Conservation (phyloP, 2,113 vertebrate species). For the Pomatostomus ruficeps region DNA sequence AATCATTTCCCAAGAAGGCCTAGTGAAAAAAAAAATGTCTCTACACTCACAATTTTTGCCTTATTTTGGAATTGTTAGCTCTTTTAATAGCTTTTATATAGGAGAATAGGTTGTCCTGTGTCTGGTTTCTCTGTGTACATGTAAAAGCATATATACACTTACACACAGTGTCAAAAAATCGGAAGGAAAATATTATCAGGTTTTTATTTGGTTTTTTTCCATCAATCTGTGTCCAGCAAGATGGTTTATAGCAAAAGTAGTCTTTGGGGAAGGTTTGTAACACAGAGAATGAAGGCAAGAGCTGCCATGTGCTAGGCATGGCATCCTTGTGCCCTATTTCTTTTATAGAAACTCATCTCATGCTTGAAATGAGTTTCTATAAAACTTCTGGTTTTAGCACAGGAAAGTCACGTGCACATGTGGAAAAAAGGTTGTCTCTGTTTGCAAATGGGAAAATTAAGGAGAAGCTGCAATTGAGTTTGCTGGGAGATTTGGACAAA, state of each 20-base stretch:
- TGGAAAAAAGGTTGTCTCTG: not conserved
- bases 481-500: not conserved
- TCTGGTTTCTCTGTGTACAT: not conserved
- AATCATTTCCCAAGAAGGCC: not conserved
- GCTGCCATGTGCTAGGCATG: not conserved
- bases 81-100: not conserved
- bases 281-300: not conserved
- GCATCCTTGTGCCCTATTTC: not conserved
- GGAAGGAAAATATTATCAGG: not conserved
- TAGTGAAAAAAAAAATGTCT: not conserved
- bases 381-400: not conserved
- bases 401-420: rapidly evolving
- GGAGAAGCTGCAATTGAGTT: not conserved
- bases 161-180: not conserved
- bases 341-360: not conserved
- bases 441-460: not conserved
- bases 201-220: not conserved
- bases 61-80: not conserved
- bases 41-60: not conserved
- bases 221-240: not conserved
- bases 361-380: not conserved
- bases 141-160: not conserved
- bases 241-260: not conserved
- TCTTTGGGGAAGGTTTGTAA: not conserved
- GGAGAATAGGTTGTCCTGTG: not conserved